Evolutionary conservation across 2,888 invertebrate species (phyloP).

Genomic region (Ormyrus rosae): DNA sequence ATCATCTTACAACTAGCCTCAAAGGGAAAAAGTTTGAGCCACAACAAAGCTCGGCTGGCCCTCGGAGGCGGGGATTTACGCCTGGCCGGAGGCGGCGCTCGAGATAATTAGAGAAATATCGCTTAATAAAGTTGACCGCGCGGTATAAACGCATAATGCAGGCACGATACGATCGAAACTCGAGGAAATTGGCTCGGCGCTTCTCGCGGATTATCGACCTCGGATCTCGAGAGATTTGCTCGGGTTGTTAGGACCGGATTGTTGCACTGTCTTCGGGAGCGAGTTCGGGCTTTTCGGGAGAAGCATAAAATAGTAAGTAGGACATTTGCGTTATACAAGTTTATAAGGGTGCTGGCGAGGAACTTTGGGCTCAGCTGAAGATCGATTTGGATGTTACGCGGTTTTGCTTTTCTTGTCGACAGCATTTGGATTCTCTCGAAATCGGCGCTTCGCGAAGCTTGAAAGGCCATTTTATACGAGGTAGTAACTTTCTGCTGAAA

Average conservation of each 20-base stretch:
- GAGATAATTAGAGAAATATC: constrained; percentile 75
- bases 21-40: too few species aligned
- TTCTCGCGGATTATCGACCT: constrained; percentile 33
- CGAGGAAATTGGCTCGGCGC: constrained; percentile 20
- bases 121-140: constrained; percentile 70
- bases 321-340: background rate
- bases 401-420: too few species aligned
- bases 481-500: too few species aligned
- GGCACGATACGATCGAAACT: constrained; percentile 36
- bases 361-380: too few species aligned
- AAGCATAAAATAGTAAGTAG: constrained; percentile 39
- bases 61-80: background rate
- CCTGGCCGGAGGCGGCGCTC: constrained; percentile 45
- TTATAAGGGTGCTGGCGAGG: background rate
- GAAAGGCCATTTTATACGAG: too few species aligned
- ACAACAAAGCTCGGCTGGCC: background rate
- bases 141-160: background rate
- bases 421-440: too few species aligned
- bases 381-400: too few species aligned
- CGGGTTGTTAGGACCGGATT: constrained; percentile 32
- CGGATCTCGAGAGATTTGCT: constrained; percentile 36
- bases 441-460: too few species aligned
- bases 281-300: background rate
- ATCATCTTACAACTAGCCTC: too few species aligned
- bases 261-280: background rate